phyloP scores from a whole-genome alignment of 2,113 vertebrate species.

The Myiagra hebetior region DNA sequence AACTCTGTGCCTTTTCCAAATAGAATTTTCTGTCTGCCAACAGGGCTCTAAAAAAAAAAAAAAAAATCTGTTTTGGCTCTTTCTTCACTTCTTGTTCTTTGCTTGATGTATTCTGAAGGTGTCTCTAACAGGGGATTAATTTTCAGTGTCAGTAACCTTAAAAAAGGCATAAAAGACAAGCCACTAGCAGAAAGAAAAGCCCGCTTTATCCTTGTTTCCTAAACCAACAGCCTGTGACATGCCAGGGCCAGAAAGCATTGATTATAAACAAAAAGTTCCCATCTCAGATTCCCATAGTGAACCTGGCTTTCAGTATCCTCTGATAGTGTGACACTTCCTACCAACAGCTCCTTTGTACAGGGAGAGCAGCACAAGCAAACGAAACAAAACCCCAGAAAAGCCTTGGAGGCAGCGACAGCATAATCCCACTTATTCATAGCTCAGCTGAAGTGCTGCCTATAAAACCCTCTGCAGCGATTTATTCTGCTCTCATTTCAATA shows the following conservation, averaged over 20 bases:
- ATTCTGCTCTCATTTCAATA: constrained; percentile 4
- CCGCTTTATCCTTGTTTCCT: background rate
- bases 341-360: background rate
- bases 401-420: background rate
- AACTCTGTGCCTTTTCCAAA: background rate
- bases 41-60: background rate
- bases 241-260: background rate
- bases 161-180: background rate
- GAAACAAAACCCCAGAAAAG: background rate
- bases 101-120: background rate
- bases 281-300: background rate
- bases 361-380: background rate
- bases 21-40: background rate
- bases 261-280: background rate
- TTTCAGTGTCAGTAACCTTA: background rate
- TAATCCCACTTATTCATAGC: constrained; percentile 19
- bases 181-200: background rate
- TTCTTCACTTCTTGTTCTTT: background rate
- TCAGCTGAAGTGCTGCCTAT: constrained; percentile 34
- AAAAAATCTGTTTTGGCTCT: background rate
- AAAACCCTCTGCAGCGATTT: constrained; percentile 14
- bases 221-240: background rate
- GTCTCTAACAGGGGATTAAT: background rate
- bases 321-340: background rate
- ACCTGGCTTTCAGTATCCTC: background rate